Evolutionary conservation across 2,888 invertebrate species (phyloP).

Genomic region (Drosophila hawaiiensis): DNA sequence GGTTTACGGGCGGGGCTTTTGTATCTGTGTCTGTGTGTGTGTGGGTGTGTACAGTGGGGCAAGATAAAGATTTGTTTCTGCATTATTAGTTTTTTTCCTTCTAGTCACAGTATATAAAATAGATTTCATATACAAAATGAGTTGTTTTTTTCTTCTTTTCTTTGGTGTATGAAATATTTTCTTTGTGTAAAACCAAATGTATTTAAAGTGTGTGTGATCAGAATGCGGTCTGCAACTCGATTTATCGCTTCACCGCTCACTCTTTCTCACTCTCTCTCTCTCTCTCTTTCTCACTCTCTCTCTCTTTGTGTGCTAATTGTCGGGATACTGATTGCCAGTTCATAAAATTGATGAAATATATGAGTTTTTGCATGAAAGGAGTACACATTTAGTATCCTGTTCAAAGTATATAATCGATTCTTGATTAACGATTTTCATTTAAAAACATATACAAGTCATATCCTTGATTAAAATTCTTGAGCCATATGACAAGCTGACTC

Average conservation of each 20-base stretch:
- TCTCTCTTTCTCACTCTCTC: neutral
- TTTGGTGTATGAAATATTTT: slow-evolving; percentile 4
- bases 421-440: neutral
- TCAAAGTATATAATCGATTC: neutral
- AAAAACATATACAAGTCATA: neutral
- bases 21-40: slow-evolving; percentile 30
- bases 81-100: slow-evolving; percentile 13
- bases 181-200: slow-evolving; percentile 3
- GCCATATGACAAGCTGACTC: neutral
- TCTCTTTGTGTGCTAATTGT: slow-evolving; percentile 1
- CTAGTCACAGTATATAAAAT: slow-evolving; percentile 61
- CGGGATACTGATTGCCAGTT: slow-evolving; percentile 32
- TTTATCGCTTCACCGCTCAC: slow-evolving; percentile 10
- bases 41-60: slow-evolving; percentile 46
- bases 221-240: slow-evolving; percentile 7
- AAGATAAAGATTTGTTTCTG: slow-evolving; percentile 19
- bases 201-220: slow-evolving; percentile 1
- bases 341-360: neutral
- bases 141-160: neutral
- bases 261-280: slow-evolving; percentile 4
- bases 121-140: slow-evolving; percentile 56
- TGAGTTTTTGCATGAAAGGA: neutral
- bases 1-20: slow-evolving; percentile 25
- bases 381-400: slow-evolving; percentile 3
- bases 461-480: neutral